Evolutionary conservation across 1,140 invertebrate genomes (phyloP).

Genomic region (Drosophila saltans): DNA sequence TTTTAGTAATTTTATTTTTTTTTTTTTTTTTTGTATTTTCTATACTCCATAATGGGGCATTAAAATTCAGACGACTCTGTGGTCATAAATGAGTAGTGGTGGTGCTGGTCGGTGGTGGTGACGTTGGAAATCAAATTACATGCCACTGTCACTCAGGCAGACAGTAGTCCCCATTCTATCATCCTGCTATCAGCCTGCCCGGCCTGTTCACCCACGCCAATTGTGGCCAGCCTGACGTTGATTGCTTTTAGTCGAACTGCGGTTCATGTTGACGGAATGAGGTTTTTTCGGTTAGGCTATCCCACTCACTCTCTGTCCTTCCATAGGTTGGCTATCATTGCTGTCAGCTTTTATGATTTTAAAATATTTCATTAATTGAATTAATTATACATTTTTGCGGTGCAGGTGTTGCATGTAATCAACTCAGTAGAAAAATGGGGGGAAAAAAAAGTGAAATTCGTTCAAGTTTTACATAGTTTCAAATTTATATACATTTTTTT

Average conservation of each 20-base stretch:
- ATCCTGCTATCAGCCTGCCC: background rate
- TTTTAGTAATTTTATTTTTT: background rate
- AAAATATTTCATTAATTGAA: slow-evolving; percentile 76
- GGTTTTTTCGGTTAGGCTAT: background rate
- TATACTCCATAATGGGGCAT: slow-evolving; percentile 12
- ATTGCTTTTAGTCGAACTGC: slow-evolving; percentile 56
- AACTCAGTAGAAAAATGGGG: slow-evolving; percentile 15
- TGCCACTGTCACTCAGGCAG: slow-evolving; percentile 35
- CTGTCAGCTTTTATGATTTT: slow-evolving; percentile 56
- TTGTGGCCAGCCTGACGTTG: slow-evolving; percentile 38
- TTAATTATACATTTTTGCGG: slow-evolving; percentile 74
- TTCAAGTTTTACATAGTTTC: no score
- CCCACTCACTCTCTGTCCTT: background rate
- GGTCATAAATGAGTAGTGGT: slow-evolving; percentile 31
- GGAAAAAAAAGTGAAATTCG: background rate
- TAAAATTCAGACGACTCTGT: slow-evolving; percentile 22
- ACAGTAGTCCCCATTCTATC: background rate
- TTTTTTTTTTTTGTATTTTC: background rate
- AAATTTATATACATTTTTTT: no score
- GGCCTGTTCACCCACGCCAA: background rate
- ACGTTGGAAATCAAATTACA: slow-evolving; percentile 40
- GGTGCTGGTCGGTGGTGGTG: background rate
- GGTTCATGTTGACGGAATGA: slow-evolving; percentile 20
- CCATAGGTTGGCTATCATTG: slow-evolving; percentile 3
- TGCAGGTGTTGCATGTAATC: slow-evolving; percentile 36